Percentiles rank a stretch among this genome's conserved stretches.
Evolutionary conservation across 2,888 invertebrate species (phyloP).

Genomic region (Patella pellucida): DNA sequence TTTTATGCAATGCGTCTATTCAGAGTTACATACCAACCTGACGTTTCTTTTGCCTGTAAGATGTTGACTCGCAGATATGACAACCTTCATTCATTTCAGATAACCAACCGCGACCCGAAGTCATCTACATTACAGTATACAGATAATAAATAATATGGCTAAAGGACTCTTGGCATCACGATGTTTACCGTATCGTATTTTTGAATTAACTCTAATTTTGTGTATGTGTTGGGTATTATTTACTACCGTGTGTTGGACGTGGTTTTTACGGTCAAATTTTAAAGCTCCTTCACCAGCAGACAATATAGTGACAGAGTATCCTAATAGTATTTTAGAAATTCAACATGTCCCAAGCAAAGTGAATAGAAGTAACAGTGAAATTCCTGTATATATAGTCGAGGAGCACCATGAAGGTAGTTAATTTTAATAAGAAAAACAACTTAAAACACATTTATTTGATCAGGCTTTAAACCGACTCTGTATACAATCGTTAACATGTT

Average conservation of each 20-base stretch:
- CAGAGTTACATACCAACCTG: too few species aligned
- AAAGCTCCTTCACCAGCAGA: background rate
- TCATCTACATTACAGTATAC: background rate
- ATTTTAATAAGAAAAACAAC: background rate
- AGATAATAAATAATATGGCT: background rate
- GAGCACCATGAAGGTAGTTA: slow-evolving; percentile 49
- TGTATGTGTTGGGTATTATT: background rate
- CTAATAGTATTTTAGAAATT: background rate
- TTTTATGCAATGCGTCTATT: too few species aligned
- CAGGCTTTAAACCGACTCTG: too few species aligned
- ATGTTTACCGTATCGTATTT: background rate
- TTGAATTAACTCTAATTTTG: background rate
- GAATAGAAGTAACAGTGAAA: background rate
- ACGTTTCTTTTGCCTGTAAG: too few species aligned
- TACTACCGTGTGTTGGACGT: background rate
- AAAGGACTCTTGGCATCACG: background rate
- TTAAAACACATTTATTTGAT: too few species aligned
- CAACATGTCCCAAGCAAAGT: background rate
- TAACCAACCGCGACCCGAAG: too few species aligned
- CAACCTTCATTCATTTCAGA: too few species aligned
- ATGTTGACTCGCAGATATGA: too few species aligned
- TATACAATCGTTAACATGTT: too few species aligned
- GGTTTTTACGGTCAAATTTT: background rate
- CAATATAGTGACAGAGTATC: background rate
- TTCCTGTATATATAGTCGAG: slow-evolving; percentile 41